phyloP scores from a whole-genome alignment of 2,797 vertebrate species.

The Ceyx erithaca region DNA sequence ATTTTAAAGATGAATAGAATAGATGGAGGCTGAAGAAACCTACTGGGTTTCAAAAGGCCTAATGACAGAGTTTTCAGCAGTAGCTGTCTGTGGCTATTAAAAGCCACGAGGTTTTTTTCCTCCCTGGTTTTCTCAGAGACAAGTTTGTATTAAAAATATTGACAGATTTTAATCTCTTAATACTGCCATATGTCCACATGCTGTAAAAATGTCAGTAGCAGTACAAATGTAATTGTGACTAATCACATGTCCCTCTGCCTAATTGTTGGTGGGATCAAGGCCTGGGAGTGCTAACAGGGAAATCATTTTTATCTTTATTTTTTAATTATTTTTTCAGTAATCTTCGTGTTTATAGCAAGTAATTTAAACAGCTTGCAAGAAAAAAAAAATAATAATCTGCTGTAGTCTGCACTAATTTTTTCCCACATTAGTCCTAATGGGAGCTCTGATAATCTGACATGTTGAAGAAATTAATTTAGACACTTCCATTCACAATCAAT shows the following conservation, averaged over 20 bases:
- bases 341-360: neutral
- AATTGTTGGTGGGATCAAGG: neutral
- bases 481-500: neutral
- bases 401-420: neutral
- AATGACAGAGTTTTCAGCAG: neutral
- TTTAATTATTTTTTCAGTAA: neutral
- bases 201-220: neutral
- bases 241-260: neutral
- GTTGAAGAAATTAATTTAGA: neutral
- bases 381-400: neutral
- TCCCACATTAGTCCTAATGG: neutral
- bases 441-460: neutral
- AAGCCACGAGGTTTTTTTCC: neutral
- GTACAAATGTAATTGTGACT: neutral
- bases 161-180: neutral
- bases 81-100: neutral
- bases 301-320: neutral
- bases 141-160: neutral
- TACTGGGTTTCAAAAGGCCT: neutral
- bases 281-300: neutral
- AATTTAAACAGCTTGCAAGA: neutral
- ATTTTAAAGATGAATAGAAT: neutral
- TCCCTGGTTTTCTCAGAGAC: neutral
- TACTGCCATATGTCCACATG: slow-evolving; percentile 20
- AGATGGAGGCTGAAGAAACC: neutral